Base-by-base conservation (phyloP, 2,888 invertebrate species). In the Apodemia duryi region DNA sequence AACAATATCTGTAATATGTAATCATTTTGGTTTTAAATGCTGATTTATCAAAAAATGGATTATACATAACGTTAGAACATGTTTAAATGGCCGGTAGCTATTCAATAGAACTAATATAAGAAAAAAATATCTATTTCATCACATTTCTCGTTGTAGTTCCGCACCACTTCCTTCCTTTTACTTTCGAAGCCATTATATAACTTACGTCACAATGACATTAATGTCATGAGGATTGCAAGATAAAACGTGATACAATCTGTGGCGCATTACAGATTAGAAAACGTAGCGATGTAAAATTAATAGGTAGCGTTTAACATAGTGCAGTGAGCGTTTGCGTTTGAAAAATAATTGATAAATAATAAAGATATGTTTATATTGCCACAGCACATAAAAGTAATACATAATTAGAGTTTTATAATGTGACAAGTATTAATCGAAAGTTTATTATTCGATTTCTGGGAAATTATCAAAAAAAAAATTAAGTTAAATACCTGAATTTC, bases 131-230 rank as follows among this genome's bases (percentile, higher is more conserved):
- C 54, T 54, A 29, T 57, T 57, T 29, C 32, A 29, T 57, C 57
- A 32, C 32, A 57, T 13, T 32, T 57, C 57, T 28, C 54, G 54
- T 4, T 57, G 57, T 67, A n/a, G 46, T 70, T 75, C 82, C 85
- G 86, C 77, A 83, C 76, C 75, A 80, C 72, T 82, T 81, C 71
- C 73, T 76, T 73, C 76, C 85, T 86, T 81, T 88, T 87, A 88
- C 89, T 88, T 88, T 87, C 84, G 74, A 80, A 74, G 77, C 80
- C 75, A 73, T 88, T 83, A 83, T 73, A 74, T 83, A 82, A 86
- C 61, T 78, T 77, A 80, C 61, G 64, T 64, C 80, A 77, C 81
- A 80, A 73, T 74, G 75, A 73, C 76, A 75, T 79, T 74, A 77
- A 82, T 79, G 78, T 73, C 70, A 73, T 78, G 76, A 76, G 68